Evolutionary conservation across 2,797 vertebrate genomes (phyloP), one percentile per base, ranked within the genome.

Genomic region (Tenualosa ilisha): DNA sequence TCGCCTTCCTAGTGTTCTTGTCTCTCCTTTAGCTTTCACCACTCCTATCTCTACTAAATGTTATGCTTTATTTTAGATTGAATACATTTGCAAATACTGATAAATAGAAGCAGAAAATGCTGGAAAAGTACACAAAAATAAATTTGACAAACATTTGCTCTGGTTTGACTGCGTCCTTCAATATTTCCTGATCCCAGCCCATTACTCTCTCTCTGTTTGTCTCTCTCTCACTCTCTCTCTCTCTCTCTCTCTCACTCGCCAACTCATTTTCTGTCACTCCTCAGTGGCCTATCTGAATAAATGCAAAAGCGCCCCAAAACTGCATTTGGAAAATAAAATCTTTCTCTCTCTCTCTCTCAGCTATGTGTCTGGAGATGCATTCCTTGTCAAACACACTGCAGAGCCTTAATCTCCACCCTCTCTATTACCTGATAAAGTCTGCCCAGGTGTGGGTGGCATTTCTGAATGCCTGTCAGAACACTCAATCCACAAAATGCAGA

Each of bases 371-470:
- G 81, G 50, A 82, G 59, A 82, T 81, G 81, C 82, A 51, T 82
- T 84, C 37, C 75, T 63, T 72, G 79, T 81, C 75, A 61, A 84
- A 81, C 82, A n/a, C 56, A 81, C 72, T 75, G 86, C 40, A 43
- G 40, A 43, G 17, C 50, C 81, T 56, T 56, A 83, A 86, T 86
- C 56, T 68, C 26, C 84, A 85, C 75, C 53, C 82, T 65, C 75
- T 68, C 87, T 85, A 24, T 68, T 20, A 61, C 51, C 37, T 51
- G 81, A 46, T 7, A 83, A 75, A 84, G 61, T 46, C 50, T 54
- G 53, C 56, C 46, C n/a, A 31, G 54, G 68, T 72, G 68, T 82
- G 82, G 82, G 82, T 37, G 49, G 61, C 65, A 51, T 24, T 43
- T 75, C n/a, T 81, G 43, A 85, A 81, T 85, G 81, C 31, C 84